Conservation (phyloP, 2,888 invertebrate genomes). For the Lathronympha strigana region DNA sequence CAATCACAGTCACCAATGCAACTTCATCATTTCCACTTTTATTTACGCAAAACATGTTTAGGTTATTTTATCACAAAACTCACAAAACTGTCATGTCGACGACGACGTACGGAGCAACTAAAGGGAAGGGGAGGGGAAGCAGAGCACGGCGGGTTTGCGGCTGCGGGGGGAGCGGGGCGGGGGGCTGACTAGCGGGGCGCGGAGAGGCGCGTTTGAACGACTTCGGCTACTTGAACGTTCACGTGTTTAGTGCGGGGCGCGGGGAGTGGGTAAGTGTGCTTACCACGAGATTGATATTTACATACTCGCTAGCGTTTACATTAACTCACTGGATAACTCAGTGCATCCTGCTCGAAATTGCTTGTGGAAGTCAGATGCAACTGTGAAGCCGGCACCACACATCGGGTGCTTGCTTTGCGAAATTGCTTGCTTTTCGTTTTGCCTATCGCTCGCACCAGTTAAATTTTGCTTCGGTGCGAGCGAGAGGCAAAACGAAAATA, state of each 20-base stretch:
- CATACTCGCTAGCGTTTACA: too few species aligned
- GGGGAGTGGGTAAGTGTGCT: not conserved
- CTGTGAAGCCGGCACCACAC: too few species aligned
- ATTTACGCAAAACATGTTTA: conserved; percentile 8
- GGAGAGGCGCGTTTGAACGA: conserved; percentile 9
- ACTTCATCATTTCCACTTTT: not conserved
- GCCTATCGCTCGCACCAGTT: too few species aligned
- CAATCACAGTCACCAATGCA: not conserved
- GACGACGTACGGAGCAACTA: conserved; percentile 11
- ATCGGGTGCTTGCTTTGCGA: too few species aligned
- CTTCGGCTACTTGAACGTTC: not conserved
- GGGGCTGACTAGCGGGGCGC: conserved; percentile 7
- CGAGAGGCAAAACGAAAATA: too few species aligned
- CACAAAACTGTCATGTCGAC: conserved; percentile 25
- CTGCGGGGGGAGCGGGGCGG: conserved; percentile 12
- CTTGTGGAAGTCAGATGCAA: too few species aligned
- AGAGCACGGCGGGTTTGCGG: not conserved
- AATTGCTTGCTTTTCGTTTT: too few species aligned
- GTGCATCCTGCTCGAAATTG: too few species aligned
- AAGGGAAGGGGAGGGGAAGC: conserved; percentile 9
- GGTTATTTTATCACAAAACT: conserved; percentile 18
- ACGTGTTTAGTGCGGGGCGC: not conserved
- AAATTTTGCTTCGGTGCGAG: too few species aligned
- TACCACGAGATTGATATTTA: too few species aligned
- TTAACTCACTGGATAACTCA: too few species aligned